Percentiles rank a stretch among this genome's conserved stretches.
phyloP scores from a whole-genome alignment of 2,797 vertebrate genomes.

The Limnodromus scolopaceus region DNA sequence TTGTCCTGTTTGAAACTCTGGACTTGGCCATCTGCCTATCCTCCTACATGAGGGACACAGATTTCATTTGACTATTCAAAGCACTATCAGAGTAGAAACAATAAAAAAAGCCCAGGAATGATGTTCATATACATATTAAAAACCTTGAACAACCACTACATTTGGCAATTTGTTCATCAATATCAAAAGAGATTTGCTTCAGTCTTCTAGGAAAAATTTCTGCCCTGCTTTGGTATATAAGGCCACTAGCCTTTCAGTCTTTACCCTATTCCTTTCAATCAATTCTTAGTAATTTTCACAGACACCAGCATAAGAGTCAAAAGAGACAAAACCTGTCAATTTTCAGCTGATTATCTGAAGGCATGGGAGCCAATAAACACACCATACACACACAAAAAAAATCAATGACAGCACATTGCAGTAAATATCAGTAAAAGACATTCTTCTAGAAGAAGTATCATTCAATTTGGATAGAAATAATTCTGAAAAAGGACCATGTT shows the following conservation, averaged over 20 bases:
- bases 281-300: neutral
- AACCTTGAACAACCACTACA: neutral
- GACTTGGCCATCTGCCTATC: neutral
- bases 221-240: neutral
- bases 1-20: neutral
- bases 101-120: neutral
- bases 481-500: neutral
- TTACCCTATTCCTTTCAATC: neutral
- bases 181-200: neutral
- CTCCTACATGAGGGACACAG: neutral
- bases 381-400: neutral
- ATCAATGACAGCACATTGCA: neutral
- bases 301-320: neutral
- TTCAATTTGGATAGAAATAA: neutral
- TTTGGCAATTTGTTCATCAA: neutral
- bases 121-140: neutral
- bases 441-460: neutral
- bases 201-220: neutral
- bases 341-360: neutral
- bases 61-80: neutral
- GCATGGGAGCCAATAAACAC: neutral
- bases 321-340: neutral
- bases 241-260: neutral
- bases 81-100: neutral
- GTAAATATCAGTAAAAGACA: neutral